Evolutionary conservation across 1,140 invertebrate species (phyloP).

Genomic region (Solenopsis invicta): DNA sequence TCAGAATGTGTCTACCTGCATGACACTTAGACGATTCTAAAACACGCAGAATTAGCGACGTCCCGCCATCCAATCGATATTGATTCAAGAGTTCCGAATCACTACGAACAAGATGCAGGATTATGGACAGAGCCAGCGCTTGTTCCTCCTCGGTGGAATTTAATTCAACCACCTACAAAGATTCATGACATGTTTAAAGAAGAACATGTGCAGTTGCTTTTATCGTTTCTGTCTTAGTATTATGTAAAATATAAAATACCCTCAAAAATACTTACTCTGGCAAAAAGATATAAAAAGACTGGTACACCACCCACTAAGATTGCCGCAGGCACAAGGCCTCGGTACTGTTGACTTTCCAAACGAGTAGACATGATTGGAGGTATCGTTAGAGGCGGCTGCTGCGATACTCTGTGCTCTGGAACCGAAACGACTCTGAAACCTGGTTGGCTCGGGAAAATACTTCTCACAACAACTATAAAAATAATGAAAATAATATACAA

Average conservation of each 20-base stretch:
- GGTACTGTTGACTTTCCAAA: constrained; percentile 85
- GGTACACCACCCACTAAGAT: constrained; percentile 88
- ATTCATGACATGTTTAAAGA: background rate
- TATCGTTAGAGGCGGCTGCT: constrained; percentile 86
- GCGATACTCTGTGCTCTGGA: constrained; percentile 85
- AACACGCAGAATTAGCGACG: constrained; percentile 87
- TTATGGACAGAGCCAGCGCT: constrained; percentile 87
- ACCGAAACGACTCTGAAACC: constrained; percentile 85
- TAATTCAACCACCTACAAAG: constrained; percentile 88
- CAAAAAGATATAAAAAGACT: constrained; percentile 89
- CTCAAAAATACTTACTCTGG: constrained; percentile 84
- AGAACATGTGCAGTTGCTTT: background rate
- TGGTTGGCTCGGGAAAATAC: constrained; percentile 85
- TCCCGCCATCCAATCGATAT: constrained; percentile 85
- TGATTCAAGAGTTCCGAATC: constrained; percentile 87
- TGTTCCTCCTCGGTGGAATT: constrained; percentile 88
- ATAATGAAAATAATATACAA: constrained; percentile 1
- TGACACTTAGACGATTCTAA: constrained; percentile 87
- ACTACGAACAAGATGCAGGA: constrained; percentile 87
- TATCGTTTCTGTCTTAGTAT: background rate
- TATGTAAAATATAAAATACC: background rate
- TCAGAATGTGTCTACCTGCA: constrained; percentile 87
- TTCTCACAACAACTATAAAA: constrained; percentile 81
- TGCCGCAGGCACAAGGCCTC: constrained; percentile 87
- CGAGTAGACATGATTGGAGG: constrained; percentile 81